Conservation (phyloP, 92 coral and sea anemone genomes). For the Zoanthus sociatus region DNA sequence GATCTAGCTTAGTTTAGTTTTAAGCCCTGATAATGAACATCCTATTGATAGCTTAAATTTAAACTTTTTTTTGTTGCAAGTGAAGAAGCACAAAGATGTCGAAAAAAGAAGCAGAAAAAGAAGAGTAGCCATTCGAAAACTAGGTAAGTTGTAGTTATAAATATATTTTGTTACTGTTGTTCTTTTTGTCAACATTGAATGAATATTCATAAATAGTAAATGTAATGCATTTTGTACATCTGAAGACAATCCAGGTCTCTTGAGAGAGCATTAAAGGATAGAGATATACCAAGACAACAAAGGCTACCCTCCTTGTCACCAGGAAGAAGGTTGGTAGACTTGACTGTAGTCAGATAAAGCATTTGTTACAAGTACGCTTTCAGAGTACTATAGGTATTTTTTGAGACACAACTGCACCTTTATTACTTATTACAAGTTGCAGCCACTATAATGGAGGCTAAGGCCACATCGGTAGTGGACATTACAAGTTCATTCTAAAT, state of each 20-base stretch:
- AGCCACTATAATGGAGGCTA: too few relatives aligned
- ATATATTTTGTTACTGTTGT: neutral
- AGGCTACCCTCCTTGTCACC: conserved; percentile 83
- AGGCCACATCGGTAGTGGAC: too few relatives aligned
- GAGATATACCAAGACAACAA: conserved; percentile 88
- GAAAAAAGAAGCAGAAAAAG: conserved; percentile 16
- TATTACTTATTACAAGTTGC: too few relatives aligned
- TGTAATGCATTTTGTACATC: neutral
- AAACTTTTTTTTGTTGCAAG: neutral
- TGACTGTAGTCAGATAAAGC: neutral
- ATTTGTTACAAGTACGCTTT: neutral
- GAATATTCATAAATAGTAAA: neutral
- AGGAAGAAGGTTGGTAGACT: conserved; percentile 65
- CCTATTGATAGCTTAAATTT: too few relatives aligned
- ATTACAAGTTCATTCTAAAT: too few relatives aligned
- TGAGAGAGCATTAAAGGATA: conserved; percentile 81
- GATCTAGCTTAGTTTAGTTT: too few relatives aligned
- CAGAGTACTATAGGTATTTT: neutral
- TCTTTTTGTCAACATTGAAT: neutral
- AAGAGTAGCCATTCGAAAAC: neutral
- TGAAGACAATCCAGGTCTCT: conserved; percentile 78
- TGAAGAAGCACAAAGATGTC: conserved; percentile 6
- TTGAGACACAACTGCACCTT: too few relatives aligned
- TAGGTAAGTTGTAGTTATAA: neutral
- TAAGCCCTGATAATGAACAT: too few relatives aligned